Conservation (phyloP, 2,888 invertebrate genomes). For the Trichogramma evanescens region DNA sequence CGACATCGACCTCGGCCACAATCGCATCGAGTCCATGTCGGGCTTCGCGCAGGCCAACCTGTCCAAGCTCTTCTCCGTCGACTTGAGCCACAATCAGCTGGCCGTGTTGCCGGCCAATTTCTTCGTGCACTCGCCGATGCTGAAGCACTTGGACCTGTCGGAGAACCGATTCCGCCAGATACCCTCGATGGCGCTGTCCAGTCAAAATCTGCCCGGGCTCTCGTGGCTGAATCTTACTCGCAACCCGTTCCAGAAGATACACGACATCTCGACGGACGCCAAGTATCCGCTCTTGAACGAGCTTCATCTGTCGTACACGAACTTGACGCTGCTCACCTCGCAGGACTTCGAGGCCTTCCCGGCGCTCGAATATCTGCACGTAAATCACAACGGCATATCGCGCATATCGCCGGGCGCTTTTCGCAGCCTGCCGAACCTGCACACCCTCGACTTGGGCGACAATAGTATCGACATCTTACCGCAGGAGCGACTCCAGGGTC, state of each 20-base stretch:
- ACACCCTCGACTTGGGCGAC: constrained; percentile 74
- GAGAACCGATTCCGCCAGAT: constrained; percentile 73
- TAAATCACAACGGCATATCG: constrained; percentile 68
- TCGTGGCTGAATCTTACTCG: constrained; percentile 76
- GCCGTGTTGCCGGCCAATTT: constrained; percentile 75
- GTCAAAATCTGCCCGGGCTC: constrained; percentile 64
- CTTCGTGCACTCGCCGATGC: constrained; percentile 64
- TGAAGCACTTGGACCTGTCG: constrained; percentile 71
- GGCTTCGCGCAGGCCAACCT: constrained; percentile 76
- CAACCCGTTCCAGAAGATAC: constrained; percentile 71
- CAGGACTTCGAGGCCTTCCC: constrained; percentile 82
- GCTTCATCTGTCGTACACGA: constrained; percentile 71
- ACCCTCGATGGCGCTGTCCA: constrained; percentile 69
- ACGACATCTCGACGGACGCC: constrained; percentile 64
- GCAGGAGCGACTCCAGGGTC: constrained; percentile 74
- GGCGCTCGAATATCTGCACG: constrained; percentile 64
- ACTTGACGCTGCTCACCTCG: constrained; percentile 75
- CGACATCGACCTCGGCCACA: constrained; percentile 68
- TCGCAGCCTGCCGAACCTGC: constrained; percentile 66
- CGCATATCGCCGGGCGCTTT: constrained; percentile 82
- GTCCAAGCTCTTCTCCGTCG: constrained; percentile 66
- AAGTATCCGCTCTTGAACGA: constrained; percentile 71
- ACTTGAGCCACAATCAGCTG: constrained; percentile 69
- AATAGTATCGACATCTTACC: constrained; percentile 80
- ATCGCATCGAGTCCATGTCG: constrained; percentile 68